Percentiles rank a stretch among this genome's conserved stretches.
phyloP scores from a whole-genome alignment of 2,113 vertebrate species.

The Marcusenius ussheri region DNA sequence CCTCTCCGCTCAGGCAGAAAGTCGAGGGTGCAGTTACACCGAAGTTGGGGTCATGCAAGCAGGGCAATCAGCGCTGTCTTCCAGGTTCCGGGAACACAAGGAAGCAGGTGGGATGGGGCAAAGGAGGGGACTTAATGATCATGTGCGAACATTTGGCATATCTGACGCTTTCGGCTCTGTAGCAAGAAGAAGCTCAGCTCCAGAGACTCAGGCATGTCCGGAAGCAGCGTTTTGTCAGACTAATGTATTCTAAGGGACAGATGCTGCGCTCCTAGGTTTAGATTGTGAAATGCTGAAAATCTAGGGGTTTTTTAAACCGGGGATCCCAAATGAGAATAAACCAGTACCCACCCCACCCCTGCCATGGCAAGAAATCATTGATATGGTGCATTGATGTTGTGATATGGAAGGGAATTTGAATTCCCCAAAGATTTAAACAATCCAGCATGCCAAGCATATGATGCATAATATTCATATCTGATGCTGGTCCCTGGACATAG shows the following conservation, averaged over 20 bases:
- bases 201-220: not conserved
- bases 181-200: not conserved
- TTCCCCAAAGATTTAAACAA: not conserved
- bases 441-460: not conserved
- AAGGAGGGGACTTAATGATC: not conserved
- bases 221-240: not conserved
- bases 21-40: not conserved
- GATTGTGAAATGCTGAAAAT: not conserved
- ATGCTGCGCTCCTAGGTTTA: not conserved
- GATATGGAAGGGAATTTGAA: not conserved
- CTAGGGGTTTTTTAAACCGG: not conserved
- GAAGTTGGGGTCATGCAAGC: not conserved
- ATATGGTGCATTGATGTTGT: not conserved
- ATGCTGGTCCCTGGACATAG: not conserved
- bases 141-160: not conserved
- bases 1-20: not conserved
- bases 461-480: not conserved
- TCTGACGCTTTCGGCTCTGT: not conserved
- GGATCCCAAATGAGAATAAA: not conserved
- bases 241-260: not conserved
- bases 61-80: not conserved
- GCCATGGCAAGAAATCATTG: not conserved
- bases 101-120: not conserved
- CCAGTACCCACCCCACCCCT: not conserved
- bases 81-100: not conserved